These are phyloP conservation scores for Campoplex nolae DNA, from an alignment of 2,888 invertebrate species.

Conservation along the genomic window DNA sequence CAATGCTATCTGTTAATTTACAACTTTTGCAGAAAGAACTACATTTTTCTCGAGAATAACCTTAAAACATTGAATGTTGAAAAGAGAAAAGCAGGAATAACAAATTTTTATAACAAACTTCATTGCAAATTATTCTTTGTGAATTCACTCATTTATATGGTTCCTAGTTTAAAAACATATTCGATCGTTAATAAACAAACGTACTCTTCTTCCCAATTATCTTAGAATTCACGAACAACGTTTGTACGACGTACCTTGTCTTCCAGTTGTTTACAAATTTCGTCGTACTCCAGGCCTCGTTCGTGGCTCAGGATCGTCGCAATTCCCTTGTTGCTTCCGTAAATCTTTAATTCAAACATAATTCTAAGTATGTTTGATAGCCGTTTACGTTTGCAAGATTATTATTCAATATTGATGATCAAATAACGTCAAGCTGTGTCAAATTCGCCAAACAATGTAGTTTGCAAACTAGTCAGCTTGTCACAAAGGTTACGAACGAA, in stretches of 20 bases:
- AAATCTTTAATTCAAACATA: conserved; percentile 66
- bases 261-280: conserved; percentile 62
- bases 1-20: too few relatives aligned
- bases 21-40: too few relatives aligned
- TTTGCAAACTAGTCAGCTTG: background rate
- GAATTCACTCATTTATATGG: background rate
- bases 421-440: background rate
- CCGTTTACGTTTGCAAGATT: background rate
- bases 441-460: background rate
- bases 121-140: too few relatives aligned
- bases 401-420: background rate
- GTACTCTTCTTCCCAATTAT: background rate
- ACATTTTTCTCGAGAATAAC: too few relatives aligned
- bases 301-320: conserved; percentile 55
- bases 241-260: conserved; percentile 56
- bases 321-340: conserved; percentile 47
- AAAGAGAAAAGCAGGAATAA: too few relatives aligned
- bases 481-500: background rate
- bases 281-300: conserved; percentile 20
- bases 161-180: background rate
- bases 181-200: background rate
- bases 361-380: conserved; percentile 4
- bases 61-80: too few relatives aligned
- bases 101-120: too few relatives aligned
- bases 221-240: background rate